Percentiles rank a stretch among this genome's conserved stretches.
phyloP scores from a whole-genome alignment of 2,797 vertebrate genomes.

The Neosilurus hyrtlii region DNA sequence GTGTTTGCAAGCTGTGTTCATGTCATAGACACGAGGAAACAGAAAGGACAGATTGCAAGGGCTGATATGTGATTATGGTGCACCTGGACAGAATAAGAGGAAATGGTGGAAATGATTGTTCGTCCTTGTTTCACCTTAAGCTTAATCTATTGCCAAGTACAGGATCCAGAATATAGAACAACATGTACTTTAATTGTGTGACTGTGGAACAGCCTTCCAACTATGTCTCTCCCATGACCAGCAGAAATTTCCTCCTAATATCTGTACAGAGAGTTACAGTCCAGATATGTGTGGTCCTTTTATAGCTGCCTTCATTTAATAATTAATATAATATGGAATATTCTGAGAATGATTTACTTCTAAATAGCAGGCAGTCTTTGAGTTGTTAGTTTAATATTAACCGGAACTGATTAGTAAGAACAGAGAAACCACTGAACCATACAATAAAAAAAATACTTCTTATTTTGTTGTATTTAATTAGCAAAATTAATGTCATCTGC shows the following conservation, averaged over 20 bases:
- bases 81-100: background rate
- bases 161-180: constrained; percentile 29
- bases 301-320: background rate
- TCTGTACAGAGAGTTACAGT: background rate
- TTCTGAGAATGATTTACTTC: background rate
- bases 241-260: background rate
- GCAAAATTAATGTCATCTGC: background rate
- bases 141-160: constrained; percentile 21
- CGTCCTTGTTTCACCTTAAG: constrained; percentile 38
- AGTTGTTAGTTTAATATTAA: background rate
- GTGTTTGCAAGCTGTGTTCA: background rate
- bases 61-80: constrained; percentile 22
- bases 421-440: background rate
- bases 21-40: background rate
- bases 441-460: too few species aligned
- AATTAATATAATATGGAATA: background rate
- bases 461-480: background rate
- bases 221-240: background rate
- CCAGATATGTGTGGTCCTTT: background rate
- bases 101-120: constrained; percentile 32
- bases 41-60: constrained; percentile 7
- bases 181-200: constrained; percentile 42
- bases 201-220: constrained; percentile 3
- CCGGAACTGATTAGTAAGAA: background rate
- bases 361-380: background rate